These are phyloP conservation scores for Globodera rostochiensis DNA, from an alignment of 1,140 invertebrate species.

Conservation along the genomic window DNA sequence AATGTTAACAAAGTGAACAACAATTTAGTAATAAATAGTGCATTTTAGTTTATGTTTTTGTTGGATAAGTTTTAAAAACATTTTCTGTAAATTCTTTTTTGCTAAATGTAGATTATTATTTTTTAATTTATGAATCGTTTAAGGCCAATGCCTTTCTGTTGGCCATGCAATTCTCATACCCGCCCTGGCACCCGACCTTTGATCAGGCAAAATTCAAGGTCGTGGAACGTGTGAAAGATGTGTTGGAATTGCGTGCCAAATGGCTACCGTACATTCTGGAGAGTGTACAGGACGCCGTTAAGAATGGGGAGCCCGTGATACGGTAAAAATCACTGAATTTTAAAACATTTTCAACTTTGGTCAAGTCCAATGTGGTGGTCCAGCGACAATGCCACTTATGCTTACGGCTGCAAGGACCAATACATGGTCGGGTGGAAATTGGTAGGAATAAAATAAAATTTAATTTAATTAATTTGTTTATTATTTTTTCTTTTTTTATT, in stretches of 20 bases:
- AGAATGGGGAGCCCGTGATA: constrained; percentile 75
- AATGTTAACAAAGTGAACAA: too few relatives aligned
- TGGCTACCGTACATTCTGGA: constrained; percentile 73
- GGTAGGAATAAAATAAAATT: background rate
- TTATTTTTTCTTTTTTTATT: constrained; percentile 33
- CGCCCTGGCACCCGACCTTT: constrained; percentile 76
- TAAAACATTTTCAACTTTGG: constrained; percentile 18
- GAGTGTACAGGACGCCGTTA: constrained; percentile 71
- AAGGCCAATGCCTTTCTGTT: constrained; percentile 81
- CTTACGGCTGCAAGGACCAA: constrained; percentile 56
- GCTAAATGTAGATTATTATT: too few relatives aligned
- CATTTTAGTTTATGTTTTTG: too few relatives aligned
- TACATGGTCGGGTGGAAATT: constrained; percentile 67
- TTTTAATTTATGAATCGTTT: background rate
- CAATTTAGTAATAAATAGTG: too few relatives aligned
- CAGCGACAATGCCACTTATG: constrained; percentile 34
- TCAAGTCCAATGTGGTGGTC: constrained; percentile 53
- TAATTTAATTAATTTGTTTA: constrained; percentile 23
- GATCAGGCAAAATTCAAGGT: constrained; percentile 46
- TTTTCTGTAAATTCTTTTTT: too few relatives aligned
- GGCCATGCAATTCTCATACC: constrained; percentile 81
- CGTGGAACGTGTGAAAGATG: constrained; percentile 73
- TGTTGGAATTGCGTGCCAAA: constrained; percentile 75
- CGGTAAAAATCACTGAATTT: constrained; percentile 27
- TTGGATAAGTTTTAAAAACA: too few relatives aligned